phyloP scores from a whole-genome alignment of 1,140 invertebrate species.

The Drosophila parabipectinata region DNA sequence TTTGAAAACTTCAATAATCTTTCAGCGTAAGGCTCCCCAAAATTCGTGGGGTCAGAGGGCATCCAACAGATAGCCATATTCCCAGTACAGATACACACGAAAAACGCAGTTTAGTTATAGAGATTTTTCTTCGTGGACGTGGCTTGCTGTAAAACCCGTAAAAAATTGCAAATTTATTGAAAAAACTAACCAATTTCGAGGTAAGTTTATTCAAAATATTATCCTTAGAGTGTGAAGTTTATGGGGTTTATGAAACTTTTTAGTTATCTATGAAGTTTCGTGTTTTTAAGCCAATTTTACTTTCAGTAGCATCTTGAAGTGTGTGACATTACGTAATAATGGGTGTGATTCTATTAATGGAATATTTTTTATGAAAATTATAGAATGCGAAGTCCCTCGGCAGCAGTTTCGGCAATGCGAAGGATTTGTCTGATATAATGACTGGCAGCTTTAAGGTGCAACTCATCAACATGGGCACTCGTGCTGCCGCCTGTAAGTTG shows the following conservation, averaged over 20 bases:
- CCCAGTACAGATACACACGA: constrained; percentile 66
- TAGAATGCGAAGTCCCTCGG: constrained; percentile 83
- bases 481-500: constrained; percentile 89
- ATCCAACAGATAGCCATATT: constrained; percentile 38
- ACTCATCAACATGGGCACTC: constrained; percentile 89
- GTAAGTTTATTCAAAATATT: constrained; percentile 47
- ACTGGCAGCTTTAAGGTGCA: constrained; percentile 86
- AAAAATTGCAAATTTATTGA: constrained; percentile 84
- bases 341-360: constrained; percentile 1
- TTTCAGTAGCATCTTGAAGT: constrained; percentile 13
- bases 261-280: constrained; percentile 13
- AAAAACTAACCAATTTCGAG: constrained; percentile 84
- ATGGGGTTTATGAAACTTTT: constrained; percentile 25
- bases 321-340: constrained; percentile 51
- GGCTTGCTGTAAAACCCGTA: constrained; percentile 66
- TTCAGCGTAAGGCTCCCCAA: not conserved
- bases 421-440: constrained; percentile 84
- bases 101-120: constrained; percentile 72
- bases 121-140: constrained; percentile 79
- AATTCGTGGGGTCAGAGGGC: not conserved
- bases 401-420: constrained; percentile 83
- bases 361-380: constrained; percentile 10
- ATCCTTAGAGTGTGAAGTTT: not conserved
- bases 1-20: not conserved
- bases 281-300: not conserved